phyloP scores from a whole-genome alignment of 2,797 vertebrate genomes.

The Acipenser transmontanus region DNA sequence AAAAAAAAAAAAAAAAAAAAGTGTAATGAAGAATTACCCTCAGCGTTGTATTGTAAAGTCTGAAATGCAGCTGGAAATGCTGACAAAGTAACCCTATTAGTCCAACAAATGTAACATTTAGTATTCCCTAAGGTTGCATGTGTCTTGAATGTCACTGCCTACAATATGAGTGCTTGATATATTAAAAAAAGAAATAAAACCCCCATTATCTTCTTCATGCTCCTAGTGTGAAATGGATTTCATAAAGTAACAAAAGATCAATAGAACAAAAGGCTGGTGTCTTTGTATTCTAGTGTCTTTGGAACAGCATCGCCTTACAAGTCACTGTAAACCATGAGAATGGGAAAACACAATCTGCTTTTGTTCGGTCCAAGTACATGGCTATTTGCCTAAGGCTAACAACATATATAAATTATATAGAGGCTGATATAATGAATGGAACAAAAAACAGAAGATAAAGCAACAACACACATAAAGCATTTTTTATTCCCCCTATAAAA shows the following conservation, averaged over 20 bases:
- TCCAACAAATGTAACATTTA: constrained; percentile 51
- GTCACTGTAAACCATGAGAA: constrained; percentile 33
- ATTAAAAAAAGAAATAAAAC: constrained; percentile 39
- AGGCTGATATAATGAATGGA: too few species aligned
- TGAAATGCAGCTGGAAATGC: constrained; percentile 19
- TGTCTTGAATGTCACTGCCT: constrained; percentile 46
- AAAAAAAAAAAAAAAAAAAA: not conserved
- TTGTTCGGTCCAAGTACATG: not conserved
- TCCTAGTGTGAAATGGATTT: constrained; percentile 41
- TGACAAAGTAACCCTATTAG: constrained; percentile 60
- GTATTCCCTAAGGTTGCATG: constrained; percentile 33
- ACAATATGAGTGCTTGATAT: constrained; percentile 56
- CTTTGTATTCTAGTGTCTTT: constrained; percentile 11
- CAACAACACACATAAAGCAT: too few species aligned
- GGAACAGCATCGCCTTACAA: constrained; percentile 36
- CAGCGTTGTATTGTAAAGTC: constrained; percentile 29
- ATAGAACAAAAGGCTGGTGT: constrained; percentile 20
- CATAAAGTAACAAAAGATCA: constrained; percentile 56
- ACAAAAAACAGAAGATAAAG: too few species aligned
- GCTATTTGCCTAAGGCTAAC: not conserved
- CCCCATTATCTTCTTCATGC: constrained; percentile 46
- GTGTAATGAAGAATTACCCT: constrained; percentile 22
- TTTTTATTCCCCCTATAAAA: too few species aligned
- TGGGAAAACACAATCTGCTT: constrained; percentile 20
- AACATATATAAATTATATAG: too few species aligned